A percentile compares a stretch with the other conserved stretches of the same genome.
phyloP scores from a whole-genome alignment of 2,797 vertebrate genomes.

The Oryzias dopingdopingensis region DNA sequence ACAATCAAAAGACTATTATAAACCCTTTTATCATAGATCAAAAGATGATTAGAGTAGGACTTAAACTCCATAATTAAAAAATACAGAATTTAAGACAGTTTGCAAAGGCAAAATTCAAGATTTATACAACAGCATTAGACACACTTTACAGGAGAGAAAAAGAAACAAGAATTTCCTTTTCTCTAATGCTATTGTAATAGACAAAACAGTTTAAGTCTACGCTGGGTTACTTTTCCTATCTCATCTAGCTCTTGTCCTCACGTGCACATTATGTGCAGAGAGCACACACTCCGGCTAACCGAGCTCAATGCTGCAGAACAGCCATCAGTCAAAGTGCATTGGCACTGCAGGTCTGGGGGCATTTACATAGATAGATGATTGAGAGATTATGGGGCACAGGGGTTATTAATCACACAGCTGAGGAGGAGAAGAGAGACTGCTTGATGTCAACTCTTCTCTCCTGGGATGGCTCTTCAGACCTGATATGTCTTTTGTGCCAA shows the following conservation, averaged over 20 bases:
- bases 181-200: no score
- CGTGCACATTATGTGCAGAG: slow-evolving; percentile 32
- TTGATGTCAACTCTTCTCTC: slow-evolving; percentile 65
- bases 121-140: no score
- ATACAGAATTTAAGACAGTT: no score
- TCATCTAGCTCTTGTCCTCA: slow-evolving; percentile 23
- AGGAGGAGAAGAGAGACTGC: slow-evolving; percentile 63
- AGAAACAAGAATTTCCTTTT: no score
- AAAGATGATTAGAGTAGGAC: no score
- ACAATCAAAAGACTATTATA: no score
- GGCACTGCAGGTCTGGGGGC: slow-evolving; percentile 69
- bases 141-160: no score
- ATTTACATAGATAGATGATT: slow-evolving; percentile 82
- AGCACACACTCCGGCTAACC: slow-evolving; percentile 30
- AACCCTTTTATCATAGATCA: no score
- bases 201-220: slow-evolving; percentile 3
- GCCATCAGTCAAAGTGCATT: slow-evolving; percentile 75
- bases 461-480: slow-evolving; percentile 61
- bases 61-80: no score
- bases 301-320: slow-evolving; percentile 60
- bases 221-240: slow-evolving; percentile 42
- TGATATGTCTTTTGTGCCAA: slow-evolving; percentile 63
- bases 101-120: no score
- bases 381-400: slow-evolving; percentile 74
- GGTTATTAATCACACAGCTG: slow-evolving; percentile 77